Base-by-base conservation (phyloP, 2,797 vertebrate species). In the Gymnothorax javanicus region DNA sequence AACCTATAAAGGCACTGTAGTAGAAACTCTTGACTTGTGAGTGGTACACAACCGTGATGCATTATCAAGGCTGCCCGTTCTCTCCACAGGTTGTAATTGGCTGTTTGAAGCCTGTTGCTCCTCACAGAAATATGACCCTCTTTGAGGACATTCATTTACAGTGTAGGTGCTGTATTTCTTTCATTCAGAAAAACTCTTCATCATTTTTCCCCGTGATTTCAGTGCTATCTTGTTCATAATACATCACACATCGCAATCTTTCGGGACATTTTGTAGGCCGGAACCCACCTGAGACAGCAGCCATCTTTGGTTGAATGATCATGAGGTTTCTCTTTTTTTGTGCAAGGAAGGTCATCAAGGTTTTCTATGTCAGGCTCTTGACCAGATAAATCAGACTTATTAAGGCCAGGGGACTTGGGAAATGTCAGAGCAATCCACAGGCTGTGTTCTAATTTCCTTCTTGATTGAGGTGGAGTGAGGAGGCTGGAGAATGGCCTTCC, bases 361-460 rank as follows among this genome's bases (percentile, higher is more conserved):
- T 25, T n/a, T 54, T 43, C 69, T 59, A 75, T 75, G 43, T 33
- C 69, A 52, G 67, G 15, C 67, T 54, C 43, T 71, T 75, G 82
- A 84, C 86, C 25, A 57, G 67, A 84, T 56, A 57, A 73, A 71
- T 75, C 56, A 87, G 27, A 75, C 69, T 33, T 59, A 27, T 83
- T 71, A 83, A 86, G 69, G 54, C 58, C 82, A 60, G 58, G 57
- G 67, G 8, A 69, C 54, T 25, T 58, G 27, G 86, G 88, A 93
- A 93, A 94, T 94, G 94, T 94, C 93, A 93, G 86, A 77, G 92
- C 90, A 91, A 93, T 92, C 92, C 86, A 90, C 86, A 58, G 90
- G 91, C 73, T 17, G 15, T 77, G 73, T 77, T 20, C 43, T 52
- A 43, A 77, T 56, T 56, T 56, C 77, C n/a, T 23, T 81, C 77